These are phyloP conservation scores for Chlorocebus sabaeus DNA, from an alignment of 2,113 vertebrate species.

Conservation along the genomic window DNA sequence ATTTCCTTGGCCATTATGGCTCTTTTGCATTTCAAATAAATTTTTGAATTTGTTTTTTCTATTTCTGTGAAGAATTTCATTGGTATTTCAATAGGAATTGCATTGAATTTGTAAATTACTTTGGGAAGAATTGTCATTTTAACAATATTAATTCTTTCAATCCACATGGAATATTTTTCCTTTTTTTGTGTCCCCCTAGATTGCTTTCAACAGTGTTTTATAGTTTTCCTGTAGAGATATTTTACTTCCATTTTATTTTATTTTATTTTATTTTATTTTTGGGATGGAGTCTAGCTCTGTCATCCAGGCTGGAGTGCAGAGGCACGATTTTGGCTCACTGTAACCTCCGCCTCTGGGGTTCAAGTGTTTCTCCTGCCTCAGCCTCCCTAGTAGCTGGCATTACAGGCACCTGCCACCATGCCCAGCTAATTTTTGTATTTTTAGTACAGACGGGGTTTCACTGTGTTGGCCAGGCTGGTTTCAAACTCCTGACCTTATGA, in stretches of 20 bases:
- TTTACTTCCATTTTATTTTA: neutral
- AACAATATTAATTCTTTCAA: neutral
- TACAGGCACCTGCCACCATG: too few species aligned
- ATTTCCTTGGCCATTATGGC: neutral
- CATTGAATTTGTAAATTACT: neutral
- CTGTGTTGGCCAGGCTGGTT: too few species aligned
- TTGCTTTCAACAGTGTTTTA: neutral
- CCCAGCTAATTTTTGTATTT: too few species aligned
- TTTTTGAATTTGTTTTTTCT: neutral
- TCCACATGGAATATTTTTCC: neutral
- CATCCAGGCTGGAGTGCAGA: too few species aligned
- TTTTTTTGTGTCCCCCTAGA: neutral
- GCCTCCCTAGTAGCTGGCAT: too few species aligned
- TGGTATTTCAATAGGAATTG: neutral
- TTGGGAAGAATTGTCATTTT: neutral
- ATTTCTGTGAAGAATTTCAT: neutral
- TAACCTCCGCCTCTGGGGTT: too few species aligned
- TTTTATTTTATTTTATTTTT: too few species aligned
- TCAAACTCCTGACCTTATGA: too few species aligned
- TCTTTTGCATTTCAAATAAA: neutral
- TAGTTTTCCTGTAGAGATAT: neutral
- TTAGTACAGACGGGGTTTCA: too few species aligned
- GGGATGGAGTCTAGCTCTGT: too few species aligned
- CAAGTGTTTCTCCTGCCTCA: too few species aligned
- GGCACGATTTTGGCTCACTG: too few species aligned